A percentile compares a stretch with the other conserved stretches of the same genome.
phyloP scores from a whole-genome alignment of 2,113 vertebrate species.

The Anoplopoma fimbria region DNA sequence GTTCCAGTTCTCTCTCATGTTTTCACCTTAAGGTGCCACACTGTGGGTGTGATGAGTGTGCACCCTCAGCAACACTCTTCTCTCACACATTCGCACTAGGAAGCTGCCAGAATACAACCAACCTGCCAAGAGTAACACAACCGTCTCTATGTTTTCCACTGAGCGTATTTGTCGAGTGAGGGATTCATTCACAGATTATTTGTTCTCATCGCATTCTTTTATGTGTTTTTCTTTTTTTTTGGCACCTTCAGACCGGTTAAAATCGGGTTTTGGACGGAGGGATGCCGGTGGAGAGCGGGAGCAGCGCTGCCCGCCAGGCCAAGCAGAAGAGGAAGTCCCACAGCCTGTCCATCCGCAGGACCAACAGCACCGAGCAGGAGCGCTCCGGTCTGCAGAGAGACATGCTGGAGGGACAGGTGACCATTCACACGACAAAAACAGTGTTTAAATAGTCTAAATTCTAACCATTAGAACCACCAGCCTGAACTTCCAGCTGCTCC shows the following conservation, averaged over 20 bases:
- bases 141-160: background rate
- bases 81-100: conserved; percentile 35
- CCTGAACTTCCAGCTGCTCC: background rate
- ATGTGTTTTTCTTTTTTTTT: background rate
- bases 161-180: background rate
- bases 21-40: background rate
- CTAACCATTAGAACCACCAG: too few species aligned
- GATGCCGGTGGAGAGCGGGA: conserved; percentile 96
- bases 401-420: conserved; percentile 93
- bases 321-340: conserved; percentile 97
- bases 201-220: background rate
- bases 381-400: conserved; percentile 90
- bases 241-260: conserved; percentile 75
- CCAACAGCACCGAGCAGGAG: conserved; percentile 95
- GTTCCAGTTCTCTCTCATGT: background rate
- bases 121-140: conserved; percentile 12
- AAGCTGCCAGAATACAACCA: too few species aligned
- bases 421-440: background rate
- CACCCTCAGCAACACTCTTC: background rate
- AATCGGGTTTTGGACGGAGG: conserved; percentile 80
- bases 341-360: conserved; percentile 92
- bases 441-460: background rate
- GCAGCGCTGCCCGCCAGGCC: conserved; percentile 89
- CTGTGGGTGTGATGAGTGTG: background rate
- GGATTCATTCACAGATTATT: background rate